phyloP scores from a whole-genome alignment of 2,797 vertebrate genomes.

The Calcarius lapponicus region DNA sequence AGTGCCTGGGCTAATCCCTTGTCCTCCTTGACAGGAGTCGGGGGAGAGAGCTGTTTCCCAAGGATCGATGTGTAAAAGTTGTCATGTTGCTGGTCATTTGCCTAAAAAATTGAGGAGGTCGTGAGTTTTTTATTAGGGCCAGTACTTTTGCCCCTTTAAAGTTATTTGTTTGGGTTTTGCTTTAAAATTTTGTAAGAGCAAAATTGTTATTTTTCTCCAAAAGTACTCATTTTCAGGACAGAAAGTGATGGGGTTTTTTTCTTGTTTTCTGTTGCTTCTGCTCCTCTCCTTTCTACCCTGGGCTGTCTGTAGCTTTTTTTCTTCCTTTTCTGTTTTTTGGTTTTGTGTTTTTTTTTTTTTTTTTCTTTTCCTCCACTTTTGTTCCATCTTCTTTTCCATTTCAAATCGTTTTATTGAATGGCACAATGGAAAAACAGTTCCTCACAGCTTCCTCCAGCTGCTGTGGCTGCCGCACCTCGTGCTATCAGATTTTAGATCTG shows the following conservation, averaged over 20 bases:
- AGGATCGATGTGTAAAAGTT: neutral
- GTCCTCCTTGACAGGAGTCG: constrained; percentile 12
- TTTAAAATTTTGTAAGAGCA: neutral
- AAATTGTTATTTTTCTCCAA: neutral
- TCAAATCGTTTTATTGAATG: neutral
- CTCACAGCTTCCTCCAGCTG: constrained; percentile 31
- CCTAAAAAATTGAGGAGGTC: neutral
- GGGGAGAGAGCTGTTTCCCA: constrained; percentile 6
- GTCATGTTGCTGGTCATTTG: neutral
- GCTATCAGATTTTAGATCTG: neutral
- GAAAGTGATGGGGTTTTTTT: accelerated
- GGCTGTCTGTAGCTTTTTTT: neutral
- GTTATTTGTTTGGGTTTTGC: neutral
- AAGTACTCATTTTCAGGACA: neutral
- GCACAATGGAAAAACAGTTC: neutral
- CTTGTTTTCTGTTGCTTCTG: neutral
- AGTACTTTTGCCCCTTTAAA: neutral
- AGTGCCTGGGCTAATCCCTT: constrained; percentile 36
- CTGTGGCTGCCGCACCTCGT: neutral
- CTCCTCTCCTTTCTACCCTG: neutral
- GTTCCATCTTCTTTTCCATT: neutral
- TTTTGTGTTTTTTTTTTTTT: too few species aligned
- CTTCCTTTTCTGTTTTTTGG: neutral
- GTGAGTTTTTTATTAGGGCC: neutral
- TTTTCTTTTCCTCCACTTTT: neutral